These are phyloP conservation scores for Gnathonemus echidnorhynchus DNA, from an alignment of 2,113 vertebrate species.

Conservation along the genomic window DNA sequence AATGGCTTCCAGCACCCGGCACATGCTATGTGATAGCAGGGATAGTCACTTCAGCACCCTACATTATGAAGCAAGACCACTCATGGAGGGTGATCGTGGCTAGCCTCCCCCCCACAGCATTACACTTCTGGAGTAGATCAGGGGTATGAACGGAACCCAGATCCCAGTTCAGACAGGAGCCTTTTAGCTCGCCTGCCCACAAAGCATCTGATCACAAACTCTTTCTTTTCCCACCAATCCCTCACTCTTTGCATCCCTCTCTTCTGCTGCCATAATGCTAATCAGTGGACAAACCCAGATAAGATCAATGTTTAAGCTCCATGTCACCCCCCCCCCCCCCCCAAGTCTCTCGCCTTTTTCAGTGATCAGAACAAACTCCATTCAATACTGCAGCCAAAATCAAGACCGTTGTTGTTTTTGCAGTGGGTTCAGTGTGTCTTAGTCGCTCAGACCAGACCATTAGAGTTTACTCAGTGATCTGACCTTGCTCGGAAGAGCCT, in stretches of 20 bases:
- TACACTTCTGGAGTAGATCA: neutral
- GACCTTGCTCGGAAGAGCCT: neutral
- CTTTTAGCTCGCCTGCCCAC: neutral
- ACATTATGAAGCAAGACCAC: neutral
- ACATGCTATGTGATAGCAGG: neutral
- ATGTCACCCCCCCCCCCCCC: no score
- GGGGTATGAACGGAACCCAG: neutral
- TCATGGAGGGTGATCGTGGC: neutral
- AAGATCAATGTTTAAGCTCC: neutral
- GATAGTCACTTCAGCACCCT: neutral
- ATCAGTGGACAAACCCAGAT: neutral
- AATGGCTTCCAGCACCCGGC: neutral
- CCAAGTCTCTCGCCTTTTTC: neutral
- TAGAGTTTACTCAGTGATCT: constrained; percentile 4
- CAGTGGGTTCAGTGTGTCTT: neutral
- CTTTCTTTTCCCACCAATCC: neutral
- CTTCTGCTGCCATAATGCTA: constrained; percentile 11
- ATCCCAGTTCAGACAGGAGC: neutral
- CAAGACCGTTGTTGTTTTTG: neutral
- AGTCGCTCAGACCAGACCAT: constrained; percentile 5
- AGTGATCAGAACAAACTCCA: neutral
- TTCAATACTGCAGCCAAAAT: neutral
- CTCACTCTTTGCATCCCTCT: constrained; percentile 17
- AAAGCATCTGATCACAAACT: neutral
- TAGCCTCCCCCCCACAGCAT: neutral